These are phyloP conservation scores for Carlito syrichta DNA, from an alignment of 2,113 vertebrate genomes.

Conservation along the genomic window DNA sequence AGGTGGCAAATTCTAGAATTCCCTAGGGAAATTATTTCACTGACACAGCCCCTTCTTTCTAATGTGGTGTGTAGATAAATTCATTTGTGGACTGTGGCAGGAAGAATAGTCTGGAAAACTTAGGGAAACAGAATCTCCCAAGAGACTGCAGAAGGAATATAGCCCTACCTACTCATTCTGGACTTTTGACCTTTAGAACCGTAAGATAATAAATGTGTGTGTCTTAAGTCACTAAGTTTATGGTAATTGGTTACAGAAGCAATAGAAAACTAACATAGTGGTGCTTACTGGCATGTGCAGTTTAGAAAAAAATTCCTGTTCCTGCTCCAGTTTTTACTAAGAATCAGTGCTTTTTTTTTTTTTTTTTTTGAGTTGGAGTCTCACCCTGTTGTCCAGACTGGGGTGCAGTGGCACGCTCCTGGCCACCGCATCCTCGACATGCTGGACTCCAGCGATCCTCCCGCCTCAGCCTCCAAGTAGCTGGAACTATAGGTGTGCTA, in stretches of 20 bases:
- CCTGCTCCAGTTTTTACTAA: background rate
- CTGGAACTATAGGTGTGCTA: too few species aligned
- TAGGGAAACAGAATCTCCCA: background rate
- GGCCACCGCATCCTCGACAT: too few species aligned
- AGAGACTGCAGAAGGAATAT: background rate
- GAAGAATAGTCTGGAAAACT: background rate
- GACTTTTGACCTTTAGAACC: background rate
- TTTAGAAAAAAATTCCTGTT: background rate
- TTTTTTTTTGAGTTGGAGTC: too few species aligned
- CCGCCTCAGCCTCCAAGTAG: too few species aligned
- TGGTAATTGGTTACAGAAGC: background rate
- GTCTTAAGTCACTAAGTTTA: background rate
- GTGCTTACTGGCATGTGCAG: background rate
- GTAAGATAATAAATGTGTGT: background rate
- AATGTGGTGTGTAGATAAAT: background rate
- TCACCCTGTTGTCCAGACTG: too few species aligned
- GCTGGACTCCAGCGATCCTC: too few species aligned
- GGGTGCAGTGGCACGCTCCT: too few species aligned
- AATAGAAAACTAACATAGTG: background rate
- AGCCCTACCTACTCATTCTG: background rate
- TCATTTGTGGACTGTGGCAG: background rate
- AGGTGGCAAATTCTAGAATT: background rate
- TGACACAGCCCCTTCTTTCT: background rate
- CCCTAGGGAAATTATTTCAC: background rate
- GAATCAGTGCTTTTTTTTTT: too few species aligned